A percentile compares a stretch with the other conserved stretches of the same genome.
Conservation (phyloP, 2,113 vertebrate species). For the Carettochelys insculpta region DNA sequence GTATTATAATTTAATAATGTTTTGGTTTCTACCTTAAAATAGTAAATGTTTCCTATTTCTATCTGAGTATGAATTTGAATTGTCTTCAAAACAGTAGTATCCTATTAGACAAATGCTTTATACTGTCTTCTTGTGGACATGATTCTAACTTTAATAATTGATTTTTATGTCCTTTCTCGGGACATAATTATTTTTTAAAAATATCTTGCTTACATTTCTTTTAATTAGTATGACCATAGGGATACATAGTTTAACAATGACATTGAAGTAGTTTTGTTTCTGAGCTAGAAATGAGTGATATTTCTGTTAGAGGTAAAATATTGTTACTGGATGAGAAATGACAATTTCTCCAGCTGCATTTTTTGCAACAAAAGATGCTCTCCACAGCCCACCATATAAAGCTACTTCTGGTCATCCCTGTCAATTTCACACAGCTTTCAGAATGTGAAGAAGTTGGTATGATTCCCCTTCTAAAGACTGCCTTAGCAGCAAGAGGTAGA, state of each 20-base stretch:
- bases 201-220: background rate
- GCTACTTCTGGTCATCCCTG: background rate
- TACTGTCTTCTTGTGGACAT: background rate
- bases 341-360: background rate
- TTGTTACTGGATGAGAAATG: background rate
- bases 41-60: background rate
- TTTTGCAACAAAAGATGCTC: background rate
- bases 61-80: background rate
- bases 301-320: background rate
- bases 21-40: background rate
- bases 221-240: background rate
- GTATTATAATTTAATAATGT: background rate
- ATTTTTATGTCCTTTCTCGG: background rate
- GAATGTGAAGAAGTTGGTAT: background rate
- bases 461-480: background rate
- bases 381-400: background rate
- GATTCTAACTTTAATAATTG: background rate
- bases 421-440: background rate
- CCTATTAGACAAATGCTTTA: background rate
- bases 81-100: background rate
- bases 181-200: background rate
- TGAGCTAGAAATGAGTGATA: background rate
- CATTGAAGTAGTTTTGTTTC: background rate
- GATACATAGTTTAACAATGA: background rate
- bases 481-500: background rate